Percentiles rank a stretch among this genome's conserved stretches.
Evolutionary conservation across 1,140 invertebrate species (phyloP).

Genomic region (Lasioglossum baleicum): DNA sequence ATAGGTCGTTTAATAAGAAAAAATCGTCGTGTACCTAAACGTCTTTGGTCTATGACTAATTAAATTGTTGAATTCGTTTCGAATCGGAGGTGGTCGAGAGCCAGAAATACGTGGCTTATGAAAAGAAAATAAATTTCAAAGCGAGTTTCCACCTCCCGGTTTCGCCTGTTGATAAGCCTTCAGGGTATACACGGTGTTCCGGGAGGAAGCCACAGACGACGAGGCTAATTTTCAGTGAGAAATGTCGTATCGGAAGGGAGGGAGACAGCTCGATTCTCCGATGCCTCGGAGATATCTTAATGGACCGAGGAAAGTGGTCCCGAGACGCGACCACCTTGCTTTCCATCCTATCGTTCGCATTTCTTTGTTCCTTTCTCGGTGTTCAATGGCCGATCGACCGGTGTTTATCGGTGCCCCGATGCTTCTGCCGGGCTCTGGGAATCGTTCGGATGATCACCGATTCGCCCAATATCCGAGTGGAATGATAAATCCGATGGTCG

Average conservation of each 20-base stretch:
- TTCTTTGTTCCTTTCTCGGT: constrained; percentile 4
- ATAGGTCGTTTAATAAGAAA: too few species aligned
- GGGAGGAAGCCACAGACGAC: background rate
- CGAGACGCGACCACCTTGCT: constrained; percentile 11
- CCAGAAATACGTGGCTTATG: constrained; percentile 15
- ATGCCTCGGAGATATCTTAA: background rate
- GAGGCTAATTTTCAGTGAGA: constrained; percentile 31
- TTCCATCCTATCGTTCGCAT: constrained; percentile 1
- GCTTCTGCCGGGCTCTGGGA: background rate
- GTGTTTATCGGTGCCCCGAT: background rate
- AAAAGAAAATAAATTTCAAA: background rate
- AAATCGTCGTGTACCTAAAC: too few species aligned
- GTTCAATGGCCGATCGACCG: background rate
- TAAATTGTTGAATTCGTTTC: too few species aligned
- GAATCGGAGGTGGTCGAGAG: background rate
- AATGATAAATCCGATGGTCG: too few species aligned
- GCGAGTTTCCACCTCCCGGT: too few species aligned
- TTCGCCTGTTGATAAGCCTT: too few species aligned
- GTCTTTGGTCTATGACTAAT: too few species aligned
- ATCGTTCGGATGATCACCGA: too few species aligned
- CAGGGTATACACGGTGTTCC: background rate
- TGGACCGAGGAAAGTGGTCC: constrained; percentile 3
- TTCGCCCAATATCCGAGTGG: too few species aligned
- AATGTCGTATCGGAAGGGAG: constrained; percentile 1
- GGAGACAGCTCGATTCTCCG: background rate